Base-by-base conservation (phyloP, 2,113 vertebrate genomes). In the Platichthys stellatus region DNA sequence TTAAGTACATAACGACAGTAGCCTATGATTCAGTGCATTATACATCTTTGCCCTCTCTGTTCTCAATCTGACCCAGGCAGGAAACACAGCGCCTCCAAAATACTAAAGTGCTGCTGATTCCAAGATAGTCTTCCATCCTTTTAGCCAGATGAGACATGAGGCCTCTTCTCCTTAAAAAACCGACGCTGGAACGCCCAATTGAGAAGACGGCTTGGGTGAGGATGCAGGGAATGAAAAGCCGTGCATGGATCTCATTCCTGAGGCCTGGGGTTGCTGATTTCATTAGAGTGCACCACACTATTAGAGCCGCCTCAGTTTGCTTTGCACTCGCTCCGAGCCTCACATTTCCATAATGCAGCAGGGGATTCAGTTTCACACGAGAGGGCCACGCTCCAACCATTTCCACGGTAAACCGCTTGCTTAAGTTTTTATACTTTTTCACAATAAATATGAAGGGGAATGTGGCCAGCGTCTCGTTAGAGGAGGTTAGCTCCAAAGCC, bases 261-360 rank as follows among this genome's bases (percentile, higher is more conserved):
- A 93, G 91, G 82, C 85, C 88, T 87, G 82, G 87, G 85, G 74
- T 90, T 84, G 86, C 90, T 93, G 92, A 93, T 94, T 93, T 93
- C 90, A 93, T 93, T 94, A 92, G 78, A 86, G 88, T 69, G 65
- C 81, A 92, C 88, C 84, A 81, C 90, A 89, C 85, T 92, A 90
- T 93, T 92, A 92, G 82, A 88, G 89, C 79, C 47, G 79, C 90
- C 93, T 93, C 86, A 88, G 86, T 93, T 92, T 93, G 88, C 92
- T 90, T 92, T 90, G 87, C 89, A 59, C 80, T 87, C 67, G 1
- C 81, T 90, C 74, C 26, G 60, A 86, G 74, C 86, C 74, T 85
- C 82, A 88, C 88, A 91, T 92, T 94, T 94, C 91, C 89, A 92
- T 87, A 89, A 91, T 80, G 88, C 85, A 81, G 85, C 70, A 78